Evolutionary conservation across 2,113 vertebrate species (phyloP), one percentile per base, ranked within the genome.

Genomic region (Zosterops lateralis): DNA sequence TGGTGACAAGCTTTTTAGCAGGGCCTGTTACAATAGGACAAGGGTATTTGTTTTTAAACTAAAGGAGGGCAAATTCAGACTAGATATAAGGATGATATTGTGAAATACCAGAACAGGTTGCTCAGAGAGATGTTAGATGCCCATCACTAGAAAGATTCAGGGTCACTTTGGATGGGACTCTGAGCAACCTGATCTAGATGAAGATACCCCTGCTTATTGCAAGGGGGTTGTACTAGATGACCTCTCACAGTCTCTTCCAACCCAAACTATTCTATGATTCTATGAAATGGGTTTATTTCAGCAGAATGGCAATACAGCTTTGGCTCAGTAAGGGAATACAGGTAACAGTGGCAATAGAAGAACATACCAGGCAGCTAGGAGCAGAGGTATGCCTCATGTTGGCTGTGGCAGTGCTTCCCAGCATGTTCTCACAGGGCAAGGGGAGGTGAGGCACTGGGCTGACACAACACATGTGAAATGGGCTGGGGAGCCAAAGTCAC

Each of bases 341-440:
- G n/a, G 3, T 22, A 84, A 53, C 40, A 36, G 16, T 9, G 32
- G 20, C 38, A 45, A 66, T 0, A 71, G 68, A 48, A 87, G 84
- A 81, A 19, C 15, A 34, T 3, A 28, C 3, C 31, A 36, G 36
- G 66, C 61, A 73, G 26, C 1, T 26, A 17, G 12, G 66, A 92
- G 34, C 50, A 87, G 47, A 53, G 9, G 6, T 76, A 42, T 60
- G 14, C 44, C 57, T 74, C 1, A 1, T 4, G 20, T 11, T 40
- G n/a, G 66, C 57, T 38, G 32, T 25, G 15, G 25, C 1, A 2
- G 15, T 17, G 26, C 38, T 93, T 67, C 47, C 61, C 53, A 58
- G 51, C 40, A 44, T 0, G 0, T 17, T n/a, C 7, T 16, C 0
- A 0, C 4, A 1, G 28, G 50, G 24, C 1, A 3, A 56, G 15